A percentile compares a stretch with the other conserved stretches of the same genome.
Conservation (phyloP, 2,888 invertebrate genomes). For the Troides oblongomaculatus region DNA sequence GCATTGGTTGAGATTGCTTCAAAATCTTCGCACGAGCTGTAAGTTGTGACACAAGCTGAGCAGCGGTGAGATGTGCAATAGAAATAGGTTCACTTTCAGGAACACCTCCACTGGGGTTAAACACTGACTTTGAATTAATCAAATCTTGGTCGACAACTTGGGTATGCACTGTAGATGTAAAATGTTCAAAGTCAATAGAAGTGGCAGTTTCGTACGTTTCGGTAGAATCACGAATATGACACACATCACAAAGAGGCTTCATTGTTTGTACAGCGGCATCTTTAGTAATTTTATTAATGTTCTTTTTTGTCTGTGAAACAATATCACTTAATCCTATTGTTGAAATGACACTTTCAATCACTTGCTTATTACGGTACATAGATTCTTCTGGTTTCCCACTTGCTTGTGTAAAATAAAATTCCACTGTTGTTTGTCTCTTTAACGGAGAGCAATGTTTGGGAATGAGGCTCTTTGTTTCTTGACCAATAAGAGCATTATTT, state of each 20-base stretch:
- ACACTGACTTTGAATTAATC: conserved; percentile 62
- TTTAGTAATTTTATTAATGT: conserved; percentile 49
- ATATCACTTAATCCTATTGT: conserved; percentile 58
- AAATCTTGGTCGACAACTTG: conserved; percentile 71
- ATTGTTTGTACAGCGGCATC: conserved; percentile 67
- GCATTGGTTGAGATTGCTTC: conserved; percentile 51
- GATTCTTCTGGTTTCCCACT: conserved; percentile 40
- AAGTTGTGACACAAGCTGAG: conserved; percentile 70
- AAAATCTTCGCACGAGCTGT: conserved; percentile 72
- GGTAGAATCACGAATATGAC: conserved; percentile 62
- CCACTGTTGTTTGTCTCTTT: conserved; percentile 60
- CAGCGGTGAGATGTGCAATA: conserved; percentile 71
- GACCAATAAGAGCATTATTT: conserved; percentile 47
- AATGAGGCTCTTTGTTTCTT: conserved; percentile 49
- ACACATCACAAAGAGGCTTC: conserved; percentile 63
- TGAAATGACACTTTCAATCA: conserved; percentile 62
- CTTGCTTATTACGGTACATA: conserved; percentile 60
- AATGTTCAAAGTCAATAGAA: conserved; percentile 51
- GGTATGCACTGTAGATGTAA: conserved; percentile 60
- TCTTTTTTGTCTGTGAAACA: conserved; percentile 57
- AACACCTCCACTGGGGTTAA: conserved; percentile 62
- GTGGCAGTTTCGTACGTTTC: conserved; percentile 47
- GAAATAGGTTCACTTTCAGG: conserved; percentile 61
- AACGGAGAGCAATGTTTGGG: conserved; percentile 67
- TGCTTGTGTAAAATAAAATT: conserved; percentile 62